Conservation (phyloP, 2,113 vertebrate species). For the Heptranchias perlo region DNA sequence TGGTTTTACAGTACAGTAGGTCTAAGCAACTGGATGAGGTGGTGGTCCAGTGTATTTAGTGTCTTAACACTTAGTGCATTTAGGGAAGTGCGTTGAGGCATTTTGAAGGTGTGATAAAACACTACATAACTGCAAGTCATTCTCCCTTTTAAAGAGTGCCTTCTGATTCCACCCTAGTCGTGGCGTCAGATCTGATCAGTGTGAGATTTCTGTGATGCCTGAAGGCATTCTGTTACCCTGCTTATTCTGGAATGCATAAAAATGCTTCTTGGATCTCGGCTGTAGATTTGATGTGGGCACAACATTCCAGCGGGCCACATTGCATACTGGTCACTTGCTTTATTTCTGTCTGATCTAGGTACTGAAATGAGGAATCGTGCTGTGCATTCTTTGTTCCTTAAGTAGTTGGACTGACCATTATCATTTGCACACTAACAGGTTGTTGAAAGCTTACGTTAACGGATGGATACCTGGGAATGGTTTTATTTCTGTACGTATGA, state of each 20-base stretch:
- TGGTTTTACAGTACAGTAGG: background rate
- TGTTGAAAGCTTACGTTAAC: background rate
- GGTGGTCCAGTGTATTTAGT: background rate
- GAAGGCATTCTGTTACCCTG: background rate
- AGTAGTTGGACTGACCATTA: background rate
- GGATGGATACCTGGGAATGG: background rate
- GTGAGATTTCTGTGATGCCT: background rate
- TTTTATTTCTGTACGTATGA: background rate
- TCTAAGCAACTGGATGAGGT: background rate
- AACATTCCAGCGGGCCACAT: background rate
- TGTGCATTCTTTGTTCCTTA: background rate
- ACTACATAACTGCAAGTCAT: background rate
- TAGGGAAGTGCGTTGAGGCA: background rate
- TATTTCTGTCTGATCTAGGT: background rate
- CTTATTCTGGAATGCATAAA: background rate
- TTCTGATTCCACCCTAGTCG: background rate
- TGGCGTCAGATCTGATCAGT: background rate
- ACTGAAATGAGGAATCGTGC: background rate
- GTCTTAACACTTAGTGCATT: no score
- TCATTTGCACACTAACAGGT: background rate
- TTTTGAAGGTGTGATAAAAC: background rate
- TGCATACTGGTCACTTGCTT: background rate
- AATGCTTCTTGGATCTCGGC: background rate
- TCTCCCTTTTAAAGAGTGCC: background rate
- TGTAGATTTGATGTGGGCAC: background rate